Evolutionary conservation across 1,140 invertebrate species (phyloP).

Genomic region (Drosophila repletoides): DNA sequence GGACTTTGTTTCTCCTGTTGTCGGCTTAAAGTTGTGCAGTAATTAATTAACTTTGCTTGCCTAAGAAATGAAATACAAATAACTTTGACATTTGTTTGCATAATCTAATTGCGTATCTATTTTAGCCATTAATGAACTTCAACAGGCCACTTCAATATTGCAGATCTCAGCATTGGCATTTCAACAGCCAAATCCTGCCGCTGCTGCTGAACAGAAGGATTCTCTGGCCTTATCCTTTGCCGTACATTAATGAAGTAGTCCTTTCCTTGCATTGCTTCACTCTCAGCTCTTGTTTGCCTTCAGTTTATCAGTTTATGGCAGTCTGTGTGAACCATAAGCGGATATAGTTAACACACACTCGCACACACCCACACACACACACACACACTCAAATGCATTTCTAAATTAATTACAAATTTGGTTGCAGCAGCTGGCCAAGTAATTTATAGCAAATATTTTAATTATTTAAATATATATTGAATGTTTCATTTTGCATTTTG

Average conservation of each 20-base stretch:
- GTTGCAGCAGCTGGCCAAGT: neutral
- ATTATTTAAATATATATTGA: constrained; percentile 6
- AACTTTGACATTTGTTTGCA: constrained; percentile 76
- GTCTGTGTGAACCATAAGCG: too few relatives aligned
- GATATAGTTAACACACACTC: too few relatives aligned
- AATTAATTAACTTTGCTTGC: constrained; percentile 78
- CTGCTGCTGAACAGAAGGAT: too few relatives aligned
- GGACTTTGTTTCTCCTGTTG: neutral
- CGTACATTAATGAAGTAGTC: too few relatives aligned
- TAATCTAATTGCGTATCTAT: constrained; percentile 64
- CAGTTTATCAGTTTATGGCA: too few relatives aligned
- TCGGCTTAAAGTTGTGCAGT: constrained; percentile 49
- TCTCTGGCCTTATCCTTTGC: too few relatives aligned
- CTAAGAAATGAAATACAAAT: constrained; percentile 75
- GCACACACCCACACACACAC: too few relatives aligned
- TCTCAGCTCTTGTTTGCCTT: too few relatives aligned
- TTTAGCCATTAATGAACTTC: constrained; percentile 53
- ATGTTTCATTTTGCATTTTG: constrained; percentile 6
- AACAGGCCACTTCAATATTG: constrained; percentile 25
- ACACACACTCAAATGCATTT: constrained; percentile 21
- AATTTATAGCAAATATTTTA: neutral
- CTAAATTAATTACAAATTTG: constrained; percentile 32
- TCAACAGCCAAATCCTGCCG: neutral
- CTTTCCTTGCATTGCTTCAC: too few relatives aligned
- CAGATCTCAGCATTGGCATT: neutral